These are phyloP conservation scores for Hydriomena furcata DNA, from an alignment of 2,888 invertebrate genomes.

Conservation along the genomic window DNA sequence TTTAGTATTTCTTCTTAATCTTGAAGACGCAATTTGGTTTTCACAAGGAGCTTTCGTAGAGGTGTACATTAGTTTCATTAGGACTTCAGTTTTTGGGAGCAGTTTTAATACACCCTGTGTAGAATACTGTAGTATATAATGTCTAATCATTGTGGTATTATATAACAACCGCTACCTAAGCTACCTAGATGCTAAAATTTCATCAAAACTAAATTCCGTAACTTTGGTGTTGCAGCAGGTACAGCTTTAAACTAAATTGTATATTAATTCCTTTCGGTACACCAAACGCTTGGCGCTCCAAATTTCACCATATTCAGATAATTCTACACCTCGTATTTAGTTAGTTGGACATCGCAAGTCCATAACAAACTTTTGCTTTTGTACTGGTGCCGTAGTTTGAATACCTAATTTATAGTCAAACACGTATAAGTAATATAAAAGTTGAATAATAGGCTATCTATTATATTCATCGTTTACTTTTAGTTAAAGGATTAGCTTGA, in stretches of 20 bases:
- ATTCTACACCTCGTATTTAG: constrained; percentile 46
- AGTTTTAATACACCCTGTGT: too few relatives aligned
- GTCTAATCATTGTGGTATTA: not conserved
- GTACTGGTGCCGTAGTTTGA: constrained; percentile 3
- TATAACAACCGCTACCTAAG: not conserved
- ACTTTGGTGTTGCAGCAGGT: constrained; percentile 28
- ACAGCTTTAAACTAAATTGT: constrained; percentile 44
- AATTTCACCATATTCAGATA: constrained; percentile 44
- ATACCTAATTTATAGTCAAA: too few relatives aligned
- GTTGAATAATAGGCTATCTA: too few relatives aligned
- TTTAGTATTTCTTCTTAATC: too few relatives aligned
- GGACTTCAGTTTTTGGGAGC: too few relatives aligned
- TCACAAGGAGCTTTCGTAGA: too few relatives aligned
- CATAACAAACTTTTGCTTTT: constrained; percentile 52
- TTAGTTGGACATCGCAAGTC: constrained; percentile 52
- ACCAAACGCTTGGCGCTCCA: constrained; percentile 38
- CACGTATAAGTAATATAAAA: too few relatives aligned
- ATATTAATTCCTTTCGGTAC: constrained; percentile 51
- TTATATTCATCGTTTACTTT: too few relatives aligned
- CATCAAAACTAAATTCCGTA: constrained; percentile 27
- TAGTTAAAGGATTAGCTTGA: too few relatives aligned
- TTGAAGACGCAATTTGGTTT: too few relatives aligned
- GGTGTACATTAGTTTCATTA: too few relatives aligned
- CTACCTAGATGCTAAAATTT: constrained; percentile 5
- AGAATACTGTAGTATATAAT: too few relatives aligned